Base-by-base conservation (phyloP, 2,888 invertebrate species). In the Pyralis farinalis region DNA sequence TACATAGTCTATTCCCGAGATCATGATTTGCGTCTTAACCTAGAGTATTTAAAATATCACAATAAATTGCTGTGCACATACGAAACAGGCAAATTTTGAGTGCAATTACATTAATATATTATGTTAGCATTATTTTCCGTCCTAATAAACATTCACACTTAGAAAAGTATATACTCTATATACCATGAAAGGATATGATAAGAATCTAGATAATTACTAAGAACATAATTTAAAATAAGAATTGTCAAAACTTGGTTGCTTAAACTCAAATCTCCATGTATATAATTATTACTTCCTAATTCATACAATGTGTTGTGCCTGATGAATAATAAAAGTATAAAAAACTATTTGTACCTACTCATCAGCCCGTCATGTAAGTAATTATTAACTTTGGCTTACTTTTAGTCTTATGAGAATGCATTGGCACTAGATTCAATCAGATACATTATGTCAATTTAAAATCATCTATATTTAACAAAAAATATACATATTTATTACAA, bases 41-140 rank as follows among this genome's bases (percentile, higher is more conserved):
- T 87, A 86, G 71, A 79, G 73, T 85, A 80, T 85, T 85, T 81
- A 87, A 88, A 89, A 89, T 89, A 90, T 90, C 88, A 90, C 88
- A 89, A 87, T 89, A 86, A 90, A 89, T 88, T 88, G 79, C 81
- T 78, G 90, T 90, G 90, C 90, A 86, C 79, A 86, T 87, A 89
- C 82, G 82, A 85, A 87, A 90, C 87, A 86, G 88, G 88, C 88
- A 87, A 89, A 87, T 81, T 77, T 88, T 82, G 67, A 81, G 90
- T 90, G 90, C 90, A 88, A 74, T 85, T 83, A 89, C 78, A 78
- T 81, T 80, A 77, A 72, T 80, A 65, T 67, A 70, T 69, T 58
- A 63, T 71, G 74, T 68, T 74, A 76, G 70, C 72, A 67, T 75
- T 74, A 71, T 51, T 60, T 66, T 73, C 66, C 68, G 61, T 69